Base-by-base conservation (phyloP, 2,797 vertebrate species). In the Lagorchestes hirsutus region DNA sequence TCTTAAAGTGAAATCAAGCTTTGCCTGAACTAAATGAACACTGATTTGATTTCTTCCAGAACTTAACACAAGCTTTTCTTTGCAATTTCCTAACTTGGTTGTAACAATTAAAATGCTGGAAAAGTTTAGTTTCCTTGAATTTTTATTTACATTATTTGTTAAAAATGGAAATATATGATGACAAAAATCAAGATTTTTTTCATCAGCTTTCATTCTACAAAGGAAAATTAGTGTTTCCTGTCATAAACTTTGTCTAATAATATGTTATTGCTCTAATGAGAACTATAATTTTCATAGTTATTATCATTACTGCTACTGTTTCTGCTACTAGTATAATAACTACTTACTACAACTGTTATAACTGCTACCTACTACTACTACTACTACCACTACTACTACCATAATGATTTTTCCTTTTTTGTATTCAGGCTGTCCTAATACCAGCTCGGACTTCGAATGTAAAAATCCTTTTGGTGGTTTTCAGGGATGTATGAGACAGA, bases 401-500 rank as follows among this genome's bases (percentile, higher is more conserved):
- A 82, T 8, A 46, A 4, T 62, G 14, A 22, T 90, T 94, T 55
- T 93, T n/a, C 96, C 91, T 94, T 46, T 0, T 40, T 55, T 94
- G 92, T 95, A n/a, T 59, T 96, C 97, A 99, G 99, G 99, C 94
- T 99, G 99, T 93, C 99, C 99, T 11, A 96, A 97, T 67, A 98
- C 92, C 90, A 98, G 97, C 91, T 98, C 98, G 31, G 96, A 95
- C 92, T 98, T 98, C 92, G 98, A 98, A 91, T 99, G 99, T 91
- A 98, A 98, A 95, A 99, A 98, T 59, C 99, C 99, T 27, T 98
- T 99, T 95, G 97, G 54, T 94, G 98, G 98, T 46, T 99, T 99
- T 98, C 99, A 99, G 97, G 99, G 99, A 90, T 99, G 99, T 92
- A 99, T 99, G 99, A 98, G 98, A 87, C 99, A 98, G 62, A 99